Conservation (phyloP, 2,113 vertebrate species). For the Grallaria varia region DNA sequence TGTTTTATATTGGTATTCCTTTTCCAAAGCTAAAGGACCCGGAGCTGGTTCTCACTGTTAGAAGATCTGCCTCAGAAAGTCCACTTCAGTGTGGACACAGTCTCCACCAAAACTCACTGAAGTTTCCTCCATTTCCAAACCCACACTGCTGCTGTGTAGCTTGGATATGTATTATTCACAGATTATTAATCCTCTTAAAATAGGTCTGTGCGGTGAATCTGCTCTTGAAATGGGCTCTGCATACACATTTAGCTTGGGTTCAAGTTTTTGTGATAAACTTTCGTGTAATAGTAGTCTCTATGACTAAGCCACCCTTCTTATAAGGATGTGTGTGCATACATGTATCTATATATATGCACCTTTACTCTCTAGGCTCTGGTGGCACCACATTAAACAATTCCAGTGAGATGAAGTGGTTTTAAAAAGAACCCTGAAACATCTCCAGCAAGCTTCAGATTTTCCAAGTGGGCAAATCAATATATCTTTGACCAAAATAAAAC, state of each 20-base stretch:
- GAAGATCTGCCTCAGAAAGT: neutral
- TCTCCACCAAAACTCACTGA: neutral
- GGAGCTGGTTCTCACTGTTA: neutral
- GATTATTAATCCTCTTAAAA: conserved; percentile 62
- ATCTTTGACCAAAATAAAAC: neutral
- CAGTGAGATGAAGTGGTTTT: neutral
- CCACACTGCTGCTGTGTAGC: neutral
- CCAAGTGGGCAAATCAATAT: neutral
- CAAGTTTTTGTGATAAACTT: neutral
- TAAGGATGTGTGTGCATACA: neutral
- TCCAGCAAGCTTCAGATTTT: conserved; percentile 13
- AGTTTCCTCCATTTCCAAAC: neutral
- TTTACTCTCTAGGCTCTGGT: neutral
- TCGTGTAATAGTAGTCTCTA: neutral
- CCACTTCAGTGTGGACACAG: neutral
- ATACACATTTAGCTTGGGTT: neutral
- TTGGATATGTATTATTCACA: conserved; percentile 46
- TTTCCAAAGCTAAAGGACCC: neutral
- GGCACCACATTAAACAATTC: conserved; percentile 1
- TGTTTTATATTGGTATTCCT: neutral
- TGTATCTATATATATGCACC: neutral
- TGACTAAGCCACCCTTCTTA: neutral
- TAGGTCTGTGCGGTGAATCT: neutral
- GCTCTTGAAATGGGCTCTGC: conserved; percentile 25
- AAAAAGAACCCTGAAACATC: neutral